Conservation (phyloP, 2,888 invertebrate genomes). For the Dynastes grantii region DNA sequence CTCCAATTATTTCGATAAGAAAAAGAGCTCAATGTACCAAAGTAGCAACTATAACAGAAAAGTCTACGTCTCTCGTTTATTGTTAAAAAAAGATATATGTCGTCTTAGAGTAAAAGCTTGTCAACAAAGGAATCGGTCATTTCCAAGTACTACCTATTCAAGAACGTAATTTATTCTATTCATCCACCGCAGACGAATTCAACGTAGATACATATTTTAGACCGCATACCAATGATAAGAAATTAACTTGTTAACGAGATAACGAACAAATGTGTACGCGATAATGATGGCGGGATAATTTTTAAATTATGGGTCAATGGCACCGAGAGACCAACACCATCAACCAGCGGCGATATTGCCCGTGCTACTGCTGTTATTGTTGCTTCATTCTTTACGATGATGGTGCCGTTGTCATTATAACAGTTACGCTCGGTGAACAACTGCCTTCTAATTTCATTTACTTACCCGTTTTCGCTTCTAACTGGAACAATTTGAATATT, state of each 20-base stretch:
- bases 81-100: no score
- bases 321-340: constrained; percentile 9
- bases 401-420: constrained; percentile 36
- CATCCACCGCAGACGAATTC: no score
- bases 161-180: no score
- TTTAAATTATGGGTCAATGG: constrained; percentile 44
- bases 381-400: constrained; percentile 5
- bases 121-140: no score
- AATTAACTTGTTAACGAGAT: constrained; percentile 21
- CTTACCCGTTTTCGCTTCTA: constrained; percentile 9
- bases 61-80: no score
- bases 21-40: no score
- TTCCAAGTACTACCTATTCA: no score
- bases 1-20: no score
- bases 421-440: constrained; percentile 35
- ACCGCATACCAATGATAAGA: constrained; percentile 17
- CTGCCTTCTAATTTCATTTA: constrained; percentile 29
- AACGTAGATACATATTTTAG: background rate
- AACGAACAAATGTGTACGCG: constrained; percentile 33
- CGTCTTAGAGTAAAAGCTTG: no score
- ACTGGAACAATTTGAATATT: constrained; percentile 17
- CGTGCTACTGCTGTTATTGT: constrained; percentile 32
- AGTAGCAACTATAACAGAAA: no score
- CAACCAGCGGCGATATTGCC: constrained; percentile 20
- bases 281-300: constrained; percentile 39